These are phyloP conservation scores for Salpingus planirostris DNA, from an alignment of 2,888 invertebrate genomes.

Conservation along the genomic window DNA sequence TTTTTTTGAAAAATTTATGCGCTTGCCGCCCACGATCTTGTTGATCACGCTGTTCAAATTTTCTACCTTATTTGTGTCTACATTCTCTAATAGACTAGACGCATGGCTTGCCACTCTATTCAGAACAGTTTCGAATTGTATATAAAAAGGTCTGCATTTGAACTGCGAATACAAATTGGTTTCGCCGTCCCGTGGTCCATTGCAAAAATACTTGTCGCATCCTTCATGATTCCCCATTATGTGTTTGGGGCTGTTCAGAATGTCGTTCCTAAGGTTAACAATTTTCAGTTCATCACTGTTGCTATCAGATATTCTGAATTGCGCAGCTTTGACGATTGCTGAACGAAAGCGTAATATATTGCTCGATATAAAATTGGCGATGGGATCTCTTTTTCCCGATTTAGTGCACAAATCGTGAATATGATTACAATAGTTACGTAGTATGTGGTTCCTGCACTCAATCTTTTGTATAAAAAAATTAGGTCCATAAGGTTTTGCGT, in stretches of 20 bases:
- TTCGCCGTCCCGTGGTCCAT: not conserved
- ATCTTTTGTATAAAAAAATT: conserved; percentile 10
- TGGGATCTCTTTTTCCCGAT: not conserved
- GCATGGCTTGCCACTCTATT: not conserved
- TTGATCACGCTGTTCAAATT: not conserved
- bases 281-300: too few species aligned
- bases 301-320: too few species aligned
- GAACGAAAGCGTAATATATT: conserved; percentile 1
- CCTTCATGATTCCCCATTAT: conserved; percentile 1
- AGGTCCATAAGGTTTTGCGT: conserved; percentile 8
- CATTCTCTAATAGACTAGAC: not conserved
- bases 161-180: not conserved
- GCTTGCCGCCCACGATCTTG: not conserved
- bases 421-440: conserved; percentile 9
- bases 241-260: not conserved
- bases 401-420: conserved; percentile 3
- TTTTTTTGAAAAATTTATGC: not conserved
- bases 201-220: not conserved
- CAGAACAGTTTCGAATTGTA: not conserved
- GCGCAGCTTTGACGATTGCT: not conserved
- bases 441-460: conserved; percentile 13
- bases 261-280: not conserved
- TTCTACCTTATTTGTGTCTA: not conserved
- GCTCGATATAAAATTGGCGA: not conserved
- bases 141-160: not conserved